Percentiles rank a stretch among this genome's conserved stretches.
Conservation (phyloP, 2,797 vertebrate species). For the Alosa sapidissima region DNA sequence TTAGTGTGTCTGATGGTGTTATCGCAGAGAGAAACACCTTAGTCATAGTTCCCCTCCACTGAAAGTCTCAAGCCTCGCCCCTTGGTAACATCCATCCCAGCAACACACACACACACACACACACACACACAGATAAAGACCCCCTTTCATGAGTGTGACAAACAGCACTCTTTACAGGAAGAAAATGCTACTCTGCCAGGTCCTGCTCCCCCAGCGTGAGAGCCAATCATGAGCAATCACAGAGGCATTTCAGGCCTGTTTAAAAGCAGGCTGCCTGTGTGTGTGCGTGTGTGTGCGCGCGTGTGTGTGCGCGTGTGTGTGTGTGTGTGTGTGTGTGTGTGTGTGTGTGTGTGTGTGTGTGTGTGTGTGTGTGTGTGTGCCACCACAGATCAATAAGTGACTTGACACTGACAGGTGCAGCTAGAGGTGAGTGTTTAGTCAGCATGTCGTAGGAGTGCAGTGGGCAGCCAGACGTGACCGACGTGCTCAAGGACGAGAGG, state of each 20-base stretch:
- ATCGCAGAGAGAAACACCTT: background rate
- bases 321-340: background rate
- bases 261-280: background rate
- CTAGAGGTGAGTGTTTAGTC: background rate
- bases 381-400: background rate
- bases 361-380: background rate
- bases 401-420: background rate
- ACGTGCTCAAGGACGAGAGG: background rate
- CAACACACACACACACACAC: conserved; percentile 21
- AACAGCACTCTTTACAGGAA: background rate
- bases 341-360: background rate
- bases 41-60: background rate
- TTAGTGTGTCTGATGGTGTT: background rate
- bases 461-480: background rate
- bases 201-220: background rate
- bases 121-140: conserved; percentile 30
- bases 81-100: too few species aligned
- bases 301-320: too few species aligned
- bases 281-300: too few species aligned
- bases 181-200: background rate
- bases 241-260: background rate
- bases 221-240: background rate
- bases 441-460: background rate
- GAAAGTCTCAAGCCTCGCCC: background rate
- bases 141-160: background rate